A percentile compares a stretch with the other conserved stretches of the same genome.
These are phyloP conservation scores for Daphoenositta chrysoptera DNA, from an alignment of 2,113 vertebrate genomes.

Conservation along the genomic window DNA sequence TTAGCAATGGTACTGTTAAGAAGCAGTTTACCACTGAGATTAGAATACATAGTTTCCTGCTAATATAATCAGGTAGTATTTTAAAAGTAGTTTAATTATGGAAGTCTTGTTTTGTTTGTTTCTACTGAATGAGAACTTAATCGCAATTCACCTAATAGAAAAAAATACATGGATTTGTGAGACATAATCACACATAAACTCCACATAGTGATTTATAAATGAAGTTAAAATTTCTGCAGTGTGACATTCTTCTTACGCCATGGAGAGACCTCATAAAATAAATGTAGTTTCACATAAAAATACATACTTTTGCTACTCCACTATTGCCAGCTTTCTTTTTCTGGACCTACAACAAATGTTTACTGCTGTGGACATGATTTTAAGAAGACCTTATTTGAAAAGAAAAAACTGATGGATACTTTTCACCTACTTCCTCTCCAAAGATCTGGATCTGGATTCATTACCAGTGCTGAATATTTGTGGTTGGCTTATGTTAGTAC, in stretches of 20 bases:
- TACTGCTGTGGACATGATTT: not conserved
- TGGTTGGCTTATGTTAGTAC: not conserved
- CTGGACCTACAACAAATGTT: not conserved
- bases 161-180: not conserved
- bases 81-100: not conserved
- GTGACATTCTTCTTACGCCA: not conserved
- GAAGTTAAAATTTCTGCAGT: not conserved
- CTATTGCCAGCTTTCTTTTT: not conserved
- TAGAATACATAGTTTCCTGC: not conserved
- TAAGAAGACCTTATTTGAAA: not conserved
- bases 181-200: not conserved
- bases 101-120: not conserved
- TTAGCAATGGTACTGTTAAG: not conserved
- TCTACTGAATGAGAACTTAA: not conserved
- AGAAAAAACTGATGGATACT: not conserved
- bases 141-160: not conserved
- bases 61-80: not conserved
- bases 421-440: not conserved
- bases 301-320: not conserved
- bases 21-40: not conserved
- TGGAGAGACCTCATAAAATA: not conserved
- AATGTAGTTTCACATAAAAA: not conserved
- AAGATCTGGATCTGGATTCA: not conserved
- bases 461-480: not conserved
- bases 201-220: not conserved